Percentiles rank a stretch among this genome's conserved stretches.
Conservation (phyloP, 1,140 invertebrate genomes). For the Brachystomella parvula region DNA sequence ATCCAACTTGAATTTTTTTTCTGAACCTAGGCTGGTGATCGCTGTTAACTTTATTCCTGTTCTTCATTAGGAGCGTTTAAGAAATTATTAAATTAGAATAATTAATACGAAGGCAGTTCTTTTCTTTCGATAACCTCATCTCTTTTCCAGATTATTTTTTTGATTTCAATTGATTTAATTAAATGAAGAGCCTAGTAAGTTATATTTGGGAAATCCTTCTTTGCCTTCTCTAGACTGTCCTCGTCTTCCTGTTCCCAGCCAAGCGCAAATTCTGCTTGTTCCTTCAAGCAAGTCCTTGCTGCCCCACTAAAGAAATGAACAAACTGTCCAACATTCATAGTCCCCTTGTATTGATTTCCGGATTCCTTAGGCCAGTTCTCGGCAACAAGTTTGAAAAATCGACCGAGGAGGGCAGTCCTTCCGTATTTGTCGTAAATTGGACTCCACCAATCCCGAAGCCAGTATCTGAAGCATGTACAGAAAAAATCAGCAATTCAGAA, state of each 20-base stretch:
- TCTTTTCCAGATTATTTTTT: too few species aligned
- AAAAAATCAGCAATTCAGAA: not conserved
- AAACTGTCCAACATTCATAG: slow-evolving; percentile 10
- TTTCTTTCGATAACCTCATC: too few species aligned
- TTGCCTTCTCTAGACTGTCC: not conserved
- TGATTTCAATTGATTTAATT: too few species aligned
- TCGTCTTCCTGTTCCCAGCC: slow-evolving; percentile 1
- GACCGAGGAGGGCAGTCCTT: not conserved
- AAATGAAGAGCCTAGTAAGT: too few species aligned
- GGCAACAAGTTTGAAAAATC: slow-evolving; percentile 4
- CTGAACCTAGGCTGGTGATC: too few species aligned
- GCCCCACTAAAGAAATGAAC: slow-evolving; percentile 17
- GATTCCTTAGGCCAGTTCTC: not conserved
- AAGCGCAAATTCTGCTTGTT: not conserved
- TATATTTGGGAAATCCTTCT: not conserved
- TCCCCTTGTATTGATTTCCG: not conserved
- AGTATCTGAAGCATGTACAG: not conserved
- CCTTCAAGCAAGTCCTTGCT: not conserved
- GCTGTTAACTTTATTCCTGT: too few species aligned
- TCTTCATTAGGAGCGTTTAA: too few species aligned
- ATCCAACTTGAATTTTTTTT: too few species aligned
- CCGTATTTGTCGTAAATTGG: slow-evolving; percentile 6
- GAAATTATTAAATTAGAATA: too few species aligned
- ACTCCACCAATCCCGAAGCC: slow-evolving; percentile 8
- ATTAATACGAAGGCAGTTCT: too few species aligned